Conservation (phyloP, 2,113 vertebrate species). For the Cnemophilus loriae region DNA sequence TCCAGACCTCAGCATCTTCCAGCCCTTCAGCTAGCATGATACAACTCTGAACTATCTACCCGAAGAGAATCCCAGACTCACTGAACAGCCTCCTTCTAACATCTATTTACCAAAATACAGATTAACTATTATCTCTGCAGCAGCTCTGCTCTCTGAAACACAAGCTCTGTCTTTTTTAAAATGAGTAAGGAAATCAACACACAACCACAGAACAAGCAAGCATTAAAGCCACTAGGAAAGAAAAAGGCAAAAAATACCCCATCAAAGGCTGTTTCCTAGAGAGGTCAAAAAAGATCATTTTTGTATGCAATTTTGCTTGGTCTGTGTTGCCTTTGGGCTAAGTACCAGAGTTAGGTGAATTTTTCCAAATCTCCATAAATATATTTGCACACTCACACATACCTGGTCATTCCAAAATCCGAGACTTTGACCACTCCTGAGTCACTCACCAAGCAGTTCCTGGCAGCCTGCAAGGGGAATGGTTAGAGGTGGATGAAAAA, state of each 20-base stretch:
- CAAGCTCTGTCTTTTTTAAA: neutral
- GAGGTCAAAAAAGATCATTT: neutral
- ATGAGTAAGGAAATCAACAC: neutral
- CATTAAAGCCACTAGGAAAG: neutral
- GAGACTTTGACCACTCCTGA: constrained; percentile 88
- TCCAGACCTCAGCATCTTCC: neutral
- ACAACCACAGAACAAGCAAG: neutral
- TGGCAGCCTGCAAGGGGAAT: constrained; percentile 79
- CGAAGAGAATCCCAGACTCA: neutral
- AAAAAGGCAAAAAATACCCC: neutral
- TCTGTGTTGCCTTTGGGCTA: neutral
- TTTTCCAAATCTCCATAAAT: neutral
- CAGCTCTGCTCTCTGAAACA: neutral
- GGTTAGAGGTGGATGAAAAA: neutral
- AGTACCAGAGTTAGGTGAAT: neutral
- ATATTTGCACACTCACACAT: neutral
- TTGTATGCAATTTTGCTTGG: neutral
- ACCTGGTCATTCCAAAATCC: constrained; percentile 97
- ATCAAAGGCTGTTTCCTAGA: neutral
- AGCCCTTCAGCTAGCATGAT: neutral
- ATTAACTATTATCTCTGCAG: neutral
- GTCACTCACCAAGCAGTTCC: constrained; percentile 91
- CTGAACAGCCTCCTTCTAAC: neutral
- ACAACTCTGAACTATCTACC: neutral
- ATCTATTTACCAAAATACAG: neutral